phyloP scores from a whole-genome alignment of 2,797 vertebrate genomes.

The Balearica regulorum region DNA sequence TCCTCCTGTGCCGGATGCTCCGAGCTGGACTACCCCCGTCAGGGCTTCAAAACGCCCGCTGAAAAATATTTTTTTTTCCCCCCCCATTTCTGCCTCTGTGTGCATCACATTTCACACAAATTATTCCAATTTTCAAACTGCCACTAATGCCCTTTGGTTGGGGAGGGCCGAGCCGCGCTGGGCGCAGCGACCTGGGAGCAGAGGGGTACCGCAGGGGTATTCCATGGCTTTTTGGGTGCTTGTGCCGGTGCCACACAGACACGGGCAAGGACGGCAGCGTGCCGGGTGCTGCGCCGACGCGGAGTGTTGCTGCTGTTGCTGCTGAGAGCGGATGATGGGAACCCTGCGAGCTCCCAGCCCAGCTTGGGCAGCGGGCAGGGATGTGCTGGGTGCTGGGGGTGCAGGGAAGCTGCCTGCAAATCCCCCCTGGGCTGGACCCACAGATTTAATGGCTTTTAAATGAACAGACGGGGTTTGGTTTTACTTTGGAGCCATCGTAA shows the following conservation, averaged over 20 bases:
- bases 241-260: not conserved
- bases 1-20: not conserved
- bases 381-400: not conserved
- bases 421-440: not conserved
- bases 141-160: not conserved
- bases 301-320: not conserved
- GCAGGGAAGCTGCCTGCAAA: not conserved
- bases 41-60: not conserved
- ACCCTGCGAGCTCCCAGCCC: not conserved
- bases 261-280: not conserved
- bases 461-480: not conserved
- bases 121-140: not conserved
- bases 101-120: not conserved
- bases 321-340: not conserved
- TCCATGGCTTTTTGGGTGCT: not conserved
- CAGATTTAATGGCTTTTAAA: not conserved
- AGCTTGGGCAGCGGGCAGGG: not conserved
- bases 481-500: not conserved
- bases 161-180: not conserved
- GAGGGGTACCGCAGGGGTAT: not conserved
- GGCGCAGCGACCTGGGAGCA: not conserved
- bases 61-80: not conserved
- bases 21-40: not conserved
- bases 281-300: not conserved
- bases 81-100: not conserved